Percentiles rank a stretch among this genome's conserved stretches.
Evolutionary conservation across 2,888 invertebrate genomes (phyloP).

Genomic region (Dendrolimus pini): DNA sequence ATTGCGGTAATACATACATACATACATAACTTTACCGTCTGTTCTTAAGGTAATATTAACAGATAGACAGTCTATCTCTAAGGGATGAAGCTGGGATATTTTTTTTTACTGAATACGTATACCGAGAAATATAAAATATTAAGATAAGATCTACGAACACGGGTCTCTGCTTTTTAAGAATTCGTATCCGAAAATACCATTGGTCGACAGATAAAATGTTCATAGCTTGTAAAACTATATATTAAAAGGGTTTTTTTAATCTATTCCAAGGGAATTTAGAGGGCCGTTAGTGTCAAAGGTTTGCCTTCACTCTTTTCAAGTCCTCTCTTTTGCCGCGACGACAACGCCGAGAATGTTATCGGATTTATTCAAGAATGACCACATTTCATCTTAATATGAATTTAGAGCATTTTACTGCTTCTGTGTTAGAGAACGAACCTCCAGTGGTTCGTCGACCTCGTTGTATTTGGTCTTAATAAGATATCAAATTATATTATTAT

Average conservation of each 20-base stretch:
- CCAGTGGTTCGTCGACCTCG: too few relatives aligned
- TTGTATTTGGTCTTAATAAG: too few relatives aligned
- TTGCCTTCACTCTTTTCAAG: conserved; percentile 31
- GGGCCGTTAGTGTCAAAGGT: conserved; percentile 44
- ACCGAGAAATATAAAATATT: too few relatives aligned
- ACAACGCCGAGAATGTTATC: conserved; percentile 28
- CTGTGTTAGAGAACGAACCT: too few relatives aligned
- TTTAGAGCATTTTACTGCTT: too few relatives aligned
- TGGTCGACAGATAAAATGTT: not conserved
- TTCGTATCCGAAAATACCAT: not conserved
- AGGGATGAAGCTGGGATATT: not conserved
- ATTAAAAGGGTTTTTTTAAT: conserved; percentile 41
- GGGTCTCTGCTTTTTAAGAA: too few relatives aligned
- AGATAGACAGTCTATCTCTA: not conserved
- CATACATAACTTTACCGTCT: too few relatives aligned
- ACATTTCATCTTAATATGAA: conserved; percentile 14
- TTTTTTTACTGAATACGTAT: too few relatives aligned
- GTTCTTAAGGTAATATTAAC: not conserved
- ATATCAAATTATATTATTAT: too few relatives aligned
- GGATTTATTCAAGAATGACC: conserved; percentile 29
- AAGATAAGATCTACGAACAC: too few relatives aligned
- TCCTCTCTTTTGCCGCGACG: conserved; percentile 23
- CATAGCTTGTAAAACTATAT: conserved; percentile 21
- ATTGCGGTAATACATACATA: too few relatives aligned
- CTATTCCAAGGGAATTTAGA: conserved; percentile 43